Evolutionary conservation across 2,113 vertebrate genomes (phyloP).

Genomic region (Menidia beryllina): DNA sequence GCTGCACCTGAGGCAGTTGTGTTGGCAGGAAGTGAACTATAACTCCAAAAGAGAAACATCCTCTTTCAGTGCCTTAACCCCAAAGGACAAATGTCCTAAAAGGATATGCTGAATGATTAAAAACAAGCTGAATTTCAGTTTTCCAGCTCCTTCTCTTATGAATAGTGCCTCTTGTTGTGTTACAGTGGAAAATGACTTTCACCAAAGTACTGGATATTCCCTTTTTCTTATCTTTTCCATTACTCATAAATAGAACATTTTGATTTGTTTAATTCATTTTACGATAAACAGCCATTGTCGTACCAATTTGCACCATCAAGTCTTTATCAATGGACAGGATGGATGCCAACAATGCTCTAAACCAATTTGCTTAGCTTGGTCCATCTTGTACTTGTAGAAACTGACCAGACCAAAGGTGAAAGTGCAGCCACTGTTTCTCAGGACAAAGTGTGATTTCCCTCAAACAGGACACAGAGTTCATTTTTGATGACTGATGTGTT

Average conservation of each 20-base stretch:
- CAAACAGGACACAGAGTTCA: slow-evolving; percentile 15
- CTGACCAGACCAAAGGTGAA: slow-evolving; percentile 61
- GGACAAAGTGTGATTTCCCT: slow-evolving; percentile 49
- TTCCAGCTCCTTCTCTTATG: slow-evolving; percentile 30
- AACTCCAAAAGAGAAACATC: slow-evolving; percentile 14
- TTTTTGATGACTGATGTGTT: neutral
- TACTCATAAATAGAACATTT: slow-evolving; percentile 40
- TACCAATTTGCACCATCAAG: slow-evolving; percentile 48
- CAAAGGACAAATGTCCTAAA: slow-evolving; percentile 46
- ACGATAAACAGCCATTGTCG: slow-evolving; percentile 53
- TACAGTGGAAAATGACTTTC: slow-evolving; percentile 52
- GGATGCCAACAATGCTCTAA: slow-evolving; percentile 52
- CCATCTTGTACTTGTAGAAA: slow-evolving; percentile 20
- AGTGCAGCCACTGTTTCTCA: slow-evolving; percentile 24
- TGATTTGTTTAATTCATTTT: slow-evolving; percentile 57
- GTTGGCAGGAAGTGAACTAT: slow-evolving; percentile 39
- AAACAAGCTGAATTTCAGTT: slow-evolving; percentile 13
- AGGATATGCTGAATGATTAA: neutral
- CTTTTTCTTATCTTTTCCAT: slow-evolving; percentile 51
- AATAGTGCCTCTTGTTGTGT: slow-evolving; percentile 29
- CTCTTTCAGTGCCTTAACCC: slow-evolving; percentile 24
- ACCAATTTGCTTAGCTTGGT: slow-evolving; percentile 30
- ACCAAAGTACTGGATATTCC: slow-evolving; percentile 29
- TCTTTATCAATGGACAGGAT: slow-evolving; percentile 25
- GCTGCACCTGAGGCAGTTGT: slow-evolving; percentile 3